These are phyloP conservation scores for Aphodius sticticus DNA, from an alignment of 2,888 invertebrate species.

Conservation along the genomic window DNA sequence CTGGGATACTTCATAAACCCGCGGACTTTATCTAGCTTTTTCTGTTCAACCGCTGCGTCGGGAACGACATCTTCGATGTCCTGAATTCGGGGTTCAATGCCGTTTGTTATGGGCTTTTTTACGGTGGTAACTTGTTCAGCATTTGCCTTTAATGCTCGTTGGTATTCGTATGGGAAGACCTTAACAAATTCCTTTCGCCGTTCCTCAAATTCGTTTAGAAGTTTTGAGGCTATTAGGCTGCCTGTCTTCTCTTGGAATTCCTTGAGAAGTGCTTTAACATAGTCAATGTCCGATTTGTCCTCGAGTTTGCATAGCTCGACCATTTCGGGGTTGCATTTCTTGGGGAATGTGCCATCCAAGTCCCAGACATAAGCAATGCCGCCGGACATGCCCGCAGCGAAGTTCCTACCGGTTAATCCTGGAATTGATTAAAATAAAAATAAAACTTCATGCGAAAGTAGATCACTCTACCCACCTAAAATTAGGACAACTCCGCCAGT, in stretches of 20 bases:
- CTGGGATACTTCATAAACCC: conserved; percentile 93
- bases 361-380: conserved; percentile 94
- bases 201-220: conserved; percentile 82
- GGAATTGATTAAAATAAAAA: conserved; percentile 12
- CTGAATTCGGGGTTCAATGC: conserved; percentile 56
- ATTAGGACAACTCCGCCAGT: conserved; percentile 93
- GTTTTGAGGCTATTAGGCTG: conserved; percentile 75
- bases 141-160: conserved; percentile 79
- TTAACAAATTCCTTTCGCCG: conserved; percentile 86
- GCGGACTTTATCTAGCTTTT: conserved; percentile 83
- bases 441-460: too few relatives aligned
- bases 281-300: conserved; percentile 76
- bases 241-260: conserved; percentile 91
- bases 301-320: conserved; percentile 91
- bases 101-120: conserved; percentile 44
- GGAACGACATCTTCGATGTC: conserved; percentile 92
- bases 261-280: conserved; percentile 77
- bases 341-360: conserved; percentile 81
- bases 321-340: conserved; percentile 93
- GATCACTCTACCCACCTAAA: conserved; percentile 60
- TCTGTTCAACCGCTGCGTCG: conserved; percentile 79
- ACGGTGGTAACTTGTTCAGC: conserved; percentile 55
- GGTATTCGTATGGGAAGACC: conserved; percentile 96
- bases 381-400: conserved; percentile 99
- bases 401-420: conserved; percentile 95